A percentile compares a stretch with the other conserved stretches of the same genome.
phyloP scores from a whole-genome alignment of 2,113 vertebrate species.

The Rhinopomastus cyanomelas region DNA sequence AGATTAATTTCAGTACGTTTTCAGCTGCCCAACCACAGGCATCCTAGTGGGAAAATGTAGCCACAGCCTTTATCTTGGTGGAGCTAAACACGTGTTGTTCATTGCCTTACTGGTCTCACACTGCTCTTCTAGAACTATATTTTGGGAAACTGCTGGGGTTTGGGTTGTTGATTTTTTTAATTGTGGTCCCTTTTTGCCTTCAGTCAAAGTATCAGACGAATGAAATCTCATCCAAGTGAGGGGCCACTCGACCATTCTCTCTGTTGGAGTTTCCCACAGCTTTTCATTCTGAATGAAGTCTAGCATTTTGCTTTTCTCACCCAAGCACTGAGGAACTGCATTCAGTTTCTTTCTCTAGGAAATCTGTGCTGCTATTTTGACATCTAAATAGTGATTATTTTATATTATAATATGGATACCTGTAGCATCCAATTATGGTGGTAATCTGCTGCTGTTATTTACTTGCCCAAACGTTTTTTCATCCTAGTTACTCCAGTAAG shows the following conservation, averaged over 20 bases:
- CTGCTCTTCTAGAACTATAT: neutral
- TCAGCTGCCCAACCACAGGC: neutral
- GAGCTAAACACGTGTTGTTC: neutral
- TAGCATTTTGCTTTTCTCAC: neutral
- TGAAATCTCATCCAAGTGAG: neutral
- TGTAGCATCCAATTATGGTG: neutral
- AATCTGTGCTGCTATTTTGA: neutral
- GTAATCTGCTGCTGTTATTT: neutral
- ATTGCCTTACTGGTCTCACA: neutral
- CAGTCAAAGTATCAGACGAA: neutral
- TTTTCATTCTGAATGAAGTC: neutral
- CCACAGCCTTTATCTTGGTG: neutral
- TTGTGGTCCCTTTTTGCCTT: neutral
- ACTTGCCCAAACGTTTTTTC: neutral
- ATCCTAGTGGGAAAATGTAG: slow-evolving; percentile 3
- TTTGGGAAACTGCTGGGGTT: neutral
- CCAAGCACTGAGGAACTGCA: neutral
- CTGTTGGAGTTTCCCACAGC: neutral
- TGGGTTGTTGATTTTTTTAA: neutral
- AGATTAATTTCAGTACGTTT: slow-evolving; percentile 25
- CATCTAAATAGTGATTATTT: neutral
- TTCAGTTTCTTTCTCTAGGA: neutral
- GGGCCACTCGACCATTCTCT: neutral
- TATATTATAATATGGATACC: neutral
- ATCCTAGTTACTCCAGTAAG: neutral